Evolutionary conservation across 1,140 invertebrate genomes (phyloP).

Genomic region (Penaeus japonicus): DNA sequence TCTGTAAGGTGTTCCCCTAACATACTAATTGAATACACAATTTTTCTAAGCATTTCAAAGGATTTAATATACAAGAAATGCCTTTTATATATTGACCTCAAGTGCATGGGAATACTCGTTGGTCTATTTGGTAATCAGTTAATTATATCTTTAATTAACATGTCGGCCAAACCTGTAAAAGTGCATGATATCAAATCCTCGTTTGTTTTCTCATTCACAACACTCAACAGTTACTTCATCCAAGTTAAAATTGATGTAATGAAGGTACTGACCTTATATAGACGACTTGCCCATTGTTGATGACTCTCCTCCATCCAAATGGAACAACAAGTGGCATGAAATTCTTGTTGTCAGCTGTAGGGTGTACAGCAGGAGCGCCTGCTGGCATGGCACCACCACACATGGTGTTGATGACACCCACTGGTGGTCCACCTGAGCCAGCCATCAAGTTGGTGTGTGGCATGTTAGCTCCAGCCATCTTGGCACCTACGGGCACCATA

Average conservation of each 20-base stretch:
- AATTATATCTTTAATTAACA: too few relatives aligned
- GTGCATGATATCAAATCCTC: neutral
- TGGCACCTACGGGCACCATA: constrained; percentile 31
- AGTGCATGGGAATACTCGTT: too few relatives aligned
- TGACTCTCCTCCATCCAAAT: constrained; percentile 43
- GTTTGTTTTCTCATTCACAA: neutral
- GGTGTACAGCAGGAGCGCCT: neutral
- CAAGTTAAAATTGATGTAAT: neutral
- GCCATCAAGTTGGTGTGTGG: constrained; percentile 31
- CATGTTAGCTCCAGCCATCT: constrained; percentile 35
- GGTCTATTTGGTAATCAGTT: too few relatives aligned
- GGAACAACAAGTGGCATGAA: constrained; percentile 38
- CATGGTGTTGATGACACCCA: constrained; percentile 26
- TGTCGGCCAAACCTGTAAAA: too few relatives aligned
- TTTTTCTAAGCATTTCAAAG: too few relatives aligned
- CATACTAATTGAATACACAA: too few relatives aligned
- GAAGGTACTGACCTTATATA: constrained; percentile 39
- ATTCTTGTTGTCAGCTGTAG: constrained; percentile 20
- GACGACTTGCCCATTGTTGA: constrained; percentile 40
- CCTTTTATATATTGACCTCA: too few relatives aligned
- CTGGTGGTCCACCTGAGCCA: constrained; percentile 10
- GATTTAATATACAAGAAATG: too few relatives aligned
- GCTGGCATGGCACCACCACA: neutral
- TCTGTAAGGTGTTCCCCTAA: too few relatives aligned
- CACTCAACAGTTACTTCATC: neutral